phyloP scores from a whole-genome alignment of 1,140 invertebrate genomes.

The Gonatopus flavifemur region DNA sequence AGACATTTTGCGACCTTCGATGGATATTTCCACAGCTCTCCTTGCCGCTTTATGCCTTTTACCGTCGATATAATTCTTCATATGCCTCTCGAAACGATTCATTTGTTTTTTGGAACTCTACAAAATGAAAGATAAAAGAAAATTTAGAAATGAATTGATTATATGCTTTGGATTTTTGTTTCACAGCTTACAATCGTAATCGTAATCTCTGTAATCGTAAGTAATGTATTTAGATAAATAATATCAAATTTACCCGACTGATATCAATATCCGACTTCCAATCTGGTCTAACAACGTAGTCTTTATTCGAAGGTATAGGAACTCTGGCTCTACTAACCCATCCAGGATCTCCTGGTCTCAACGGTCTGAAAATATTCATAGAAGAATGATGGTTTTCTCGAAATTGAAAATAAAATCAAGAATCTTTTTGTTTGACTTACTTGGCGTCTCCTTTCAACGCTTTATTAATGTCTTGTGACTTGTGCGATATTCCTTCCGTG shows the following conservation, averaged over 20 bases:
- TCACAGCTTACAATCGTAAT: too few relatives aligned
- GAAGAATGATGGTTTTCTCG: not conserved
- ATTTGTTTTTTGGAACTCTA: slow-evolving; percentile 78
- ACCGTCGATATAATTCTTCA: slow-evolving; percentile 84
- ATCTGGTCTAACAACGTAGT: slow-evolving; percentile 93
- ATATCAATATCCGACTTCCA: slow-evolving; percentile 87
- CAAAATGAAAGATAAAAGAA: too few relatives aligned
- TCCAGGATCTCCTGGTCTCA: slow-evolving; percentile 91
- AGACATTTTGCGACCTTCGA: slow-evolving; percentile 94
- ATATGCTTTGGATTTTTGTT: too few relatives aligned
- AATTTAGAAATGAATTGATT: too few relatives aligned
- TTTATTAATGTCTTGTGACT: slow-evolving; percentile 64
- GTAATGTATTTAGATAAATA: slow-evolving; percentile 13
- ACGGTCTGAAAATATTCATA: slow-evolving; percentile 47
- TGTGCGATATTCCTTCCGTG: slow-evolving; percentile 47
- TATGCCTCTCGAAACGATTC: slow-evolving; percentile 87
- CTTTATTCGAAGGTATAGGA: slow-evolving; percentile 92
- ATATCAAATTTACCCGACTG: slow-evolving; percentile 63
- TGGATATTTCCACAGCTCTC: slow-evolving; percentile 89
- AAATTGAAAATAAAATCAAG: not conserved
- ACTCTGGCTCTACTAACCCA: slow-evolving; percentile 94
- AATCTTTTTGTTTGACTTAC: slow-evolving; percentile 47
- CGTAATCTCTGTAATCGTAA: slow-evolving; percentile 15
- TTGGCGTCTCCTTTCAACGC: slow-evolving; percentile 63
- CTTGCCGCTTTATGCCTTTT: slow-evolving; percentile 78